Evolutionary conservation across 2,797 vertebrate genomes (phyloP), one percentile per base, ranked within the genome.

Genomic region (Acipenser oxyrinchus): DNA sequence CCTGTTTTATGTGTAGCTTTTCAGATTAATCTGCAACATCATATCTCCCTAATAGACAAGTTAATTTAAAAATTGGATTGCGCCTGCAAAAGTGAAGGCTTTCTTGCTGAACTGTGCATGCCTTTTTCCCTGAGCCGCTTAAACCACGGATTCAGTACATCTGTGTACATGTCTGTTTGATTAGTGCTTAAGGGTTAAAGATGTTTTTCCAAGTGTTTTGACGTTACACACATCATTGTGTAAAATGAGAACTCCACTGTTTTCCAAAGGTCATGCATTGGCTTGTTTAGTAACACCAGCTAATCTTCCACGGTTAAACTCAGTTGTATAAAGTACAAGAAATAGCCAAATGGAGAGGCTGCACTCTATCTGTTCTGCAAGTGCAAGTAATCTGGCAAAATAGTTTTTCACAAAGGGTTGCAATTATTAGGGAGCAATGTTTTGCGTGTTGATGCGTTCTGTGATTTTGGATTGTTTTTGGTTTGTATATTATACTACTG

Each of bases 101-200:
- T 58, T 58, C 55, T n/a, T 58, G 55, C 55, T 12, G 55, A 58
- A 1, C 11, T 6, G 55, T 58, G 8, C 55, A 10, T 58, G 55
- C 6, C 55, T 18, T 58, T 10, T 58, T 12, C 13, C 55, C 55
- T 4, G 55, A 58, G 55, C 55, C 55, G 13, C 13, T 58, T 58
- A 58, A 18, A 58, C 13, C 55, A 58, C 55, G 6, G 55, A 58
- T 12, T 7, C 8, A 6, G 55, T 58, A n/a, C 8, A 10, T 2
- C 55, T 58, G 55, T 58, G 11, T 58, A 58, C 11, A 58, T 58
- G 55, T 58, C 55, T 12, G 11, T 58, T 58, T 58, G 55, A 58
- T 58, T 12, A 58, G 8, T 12, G 55, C 55, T 58, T 6, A 6
- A n/a, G 55, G 9, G 11, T 58, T 58, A 58, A 58, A 58, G 11